A percentile compares a stretch with the other conserved stretches of the same genome.
Conservation (phyloP, 2,888 invertebrate species). For the Pteria penguin region DNA sequence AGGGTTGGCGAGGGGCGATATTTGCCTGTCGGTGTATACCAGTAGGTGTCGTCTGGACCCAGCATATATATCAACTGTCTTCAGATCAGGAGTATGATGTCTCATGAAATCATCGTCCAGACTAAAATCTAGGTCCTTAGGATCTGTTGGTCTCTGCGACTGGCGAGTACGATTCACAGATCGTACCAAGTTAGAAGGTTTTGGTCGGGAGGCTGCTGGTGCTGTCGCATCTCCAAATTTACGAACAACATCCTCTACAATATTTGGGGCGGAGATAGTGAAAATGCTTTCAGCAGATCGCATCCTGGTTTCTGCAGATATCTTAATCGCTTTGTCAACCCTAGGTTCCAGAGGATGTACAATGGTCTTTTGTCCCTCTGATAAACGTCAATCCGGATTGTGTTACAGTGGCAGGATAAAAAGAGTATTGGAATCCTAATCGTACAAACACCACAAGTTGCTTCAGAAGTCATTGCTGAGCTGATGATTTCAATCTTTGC, state of each 20-base stretch:
- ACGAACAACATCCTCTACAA: neutral
- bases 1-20: conserved; percentile 16
- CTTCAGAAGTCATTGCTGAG: no score
- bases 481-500: no score
- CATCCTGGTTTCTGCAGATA: no score
- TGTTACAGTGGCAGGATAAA: neutral
- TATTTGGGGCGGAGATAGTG: neutral
- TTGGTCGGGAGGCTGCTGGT: no score
- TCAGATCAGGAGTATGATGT: neutral
- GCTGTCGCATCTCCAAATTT: no score
- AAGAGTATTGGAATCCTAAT: neutral
- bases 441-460: neutral
- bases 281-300: neutral
- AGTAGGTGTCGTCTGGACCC: neutral
- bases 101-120: neutral
- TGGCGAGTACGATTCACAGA: neutral
- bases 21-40: no score
- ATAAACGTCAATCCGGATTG: neutral
- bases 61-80: neutral
- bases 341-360: neutral
- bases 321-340: no score
- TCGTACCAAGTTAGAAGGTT: neutral
- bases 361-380: neutral
- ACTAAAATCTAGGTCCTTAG: neutral
- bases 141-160: no score